These are phyloP conservation scores for Meriones unguiculatus DNA, from an alignment of 2,113 vertebrate genomes.

Conservation along the genomic window DNA sequence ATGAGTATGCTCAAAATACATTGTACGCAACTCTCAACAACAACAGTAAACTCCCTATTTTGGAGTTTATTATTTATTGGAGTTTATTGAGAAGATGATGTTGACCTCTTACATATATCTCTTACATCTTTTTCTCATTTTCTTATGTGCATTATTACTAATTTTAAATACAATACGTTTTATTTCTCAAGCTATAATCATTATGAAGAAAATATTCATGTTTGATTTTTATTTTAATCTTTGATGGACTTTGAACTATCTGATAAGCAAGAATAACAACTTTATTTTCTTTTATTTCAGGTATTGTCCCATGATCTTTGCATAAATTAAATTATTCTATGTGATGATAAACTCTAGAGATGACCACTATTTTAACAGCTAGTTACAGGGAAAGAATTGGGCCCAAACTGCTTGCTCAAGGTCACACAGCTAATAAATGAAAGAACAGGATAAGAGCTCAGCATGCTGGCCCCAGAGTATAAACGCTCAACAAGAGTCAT, in stretches of 20 bases:
- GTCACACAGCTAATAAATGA: background rate
- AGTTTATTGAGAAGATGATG: background rate
- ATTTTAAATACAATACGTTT: background rate
- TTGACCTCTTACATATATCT: background rate
- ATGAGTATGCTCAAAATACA: background rate
- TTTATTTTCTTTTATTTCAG: background rate
- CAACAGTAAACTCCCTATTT: background rate
- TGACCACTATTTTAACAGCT: background rate
- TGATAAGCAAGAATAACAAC: background rate
- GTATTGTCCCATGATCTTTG: background rate
- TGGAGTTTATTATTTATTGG: background rate
- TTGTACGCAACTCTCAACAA: background rate
- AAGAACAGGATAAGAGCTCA: background rate
- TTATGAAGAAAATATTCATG: background rate
- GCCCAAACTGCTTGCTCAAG: background rate
- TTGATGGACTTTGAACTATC: background rate
- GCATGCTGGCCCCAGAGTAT: background rate
- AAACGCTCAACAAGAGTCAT: background rate
- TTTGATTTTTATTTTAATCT: conserved; percentile 35
- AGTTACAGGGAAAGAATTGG: conserved; percentile 7
- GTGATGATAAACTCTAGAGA: background rate
- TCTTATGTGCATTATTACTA: conserved; percentile 14
- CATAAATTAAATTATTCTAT: background rate
- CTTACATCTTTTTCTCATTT: background rate
- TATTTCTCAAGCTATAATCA: conserved; percentile 6